Evolutionary conservation across 2,888 invertebrate species (phyloP), one percentile per base, ranked within the genome.

Genomic region (Drosophila meridionalis): DNA sequence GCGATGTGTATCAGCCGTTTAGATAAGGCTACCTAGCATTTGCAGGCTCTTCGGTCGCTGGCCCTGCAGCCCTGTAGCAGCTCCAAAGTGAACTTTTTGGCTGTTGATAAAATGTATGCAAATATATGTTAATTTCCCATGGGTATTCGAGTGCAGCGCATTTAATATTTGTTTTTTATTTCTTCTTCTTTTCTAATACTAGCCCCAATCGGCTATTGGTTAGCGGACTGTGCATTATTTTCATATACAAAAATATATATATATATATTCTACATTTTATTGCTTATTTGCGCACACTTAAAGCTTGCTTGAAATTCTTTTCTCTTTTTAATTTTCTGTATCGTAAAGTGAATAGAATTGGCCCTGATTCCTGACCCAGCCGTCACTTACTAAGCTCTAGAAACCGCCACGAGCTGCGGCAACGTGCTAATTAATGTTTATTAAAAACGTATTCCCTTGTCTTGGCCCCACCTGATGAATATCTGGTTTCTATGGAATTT

Each of bases 121-220:
- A 80, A 89, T 83, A 78, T 76, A 87, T 85, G 83, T 59, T 88
- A 76, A 85, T 85, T 85, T 85, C 85, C 83, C 88, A 47, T 52
- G 83, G 70, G 86, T 66, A 73, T 86, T 88, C 63, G 66, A 83
- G 55, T 89, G 90, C 90, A 89, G 55, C 62, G 72, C 53, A 69
- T 78, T 78, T 74, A 67, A 80, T 80, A 80, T 64, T 71, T 84
- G 71, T 73, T 71, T 78, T 76, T 78, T 58, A 36, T 28, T 12
- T 4, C 5, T 60, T 69, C 65, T 73, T 76, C 2, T n/a, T 0
- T 42, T n/a, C 8, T 72, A 67, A 73, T 79, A 69, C 72, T 72
- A 79, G n/a, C 66, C 64, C 43, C 63, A 56, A 45, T 55, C 14
- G 26, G 45, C 45, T 43, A 36, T 45, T 58, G 36, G 30, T n/a